Conservation (phyloP, 2,888 invertebrate genomes). For the Neoaliturus tenellus region DNA sequence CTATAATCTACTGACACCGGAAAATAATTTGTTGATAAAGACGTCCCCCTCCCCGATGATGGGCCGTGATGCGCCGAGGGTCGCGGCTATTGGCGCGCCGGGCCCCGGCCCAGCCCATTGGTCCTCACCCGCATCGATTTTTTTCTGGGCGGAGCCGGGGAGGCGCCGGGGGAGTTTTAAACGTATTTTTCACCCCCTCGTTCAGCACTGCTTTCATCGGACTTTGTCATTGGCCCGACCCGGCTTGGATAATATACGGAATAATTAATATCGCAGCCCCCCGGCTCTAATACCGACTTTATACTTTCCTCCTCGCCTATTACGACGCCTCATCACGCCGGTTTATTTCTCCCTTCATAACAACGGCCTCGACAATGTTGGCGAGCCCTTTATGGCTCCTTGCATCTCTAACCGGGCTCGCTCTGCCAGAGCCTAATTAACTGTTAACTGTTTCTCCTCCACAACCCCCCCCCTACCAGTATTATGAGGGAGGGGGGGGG, state of each 20-base stretch:
- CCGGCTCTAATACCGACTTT: background rate
- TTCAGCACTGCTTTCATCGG: slow-evolving; percentile 32
- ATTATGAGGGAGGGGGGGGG: too few species aligned
- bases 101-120: slow-evolving; percentile 20
- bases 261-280: slow-evolving; percentile 42
- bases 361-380: slow-evolving; percentile 19
- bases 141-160: slow-evolving; percentile 39
- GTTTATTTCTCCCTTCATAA: slow-evolving; percentile 44
- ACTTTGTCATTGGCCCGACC: slow-evolving; percentile 49
- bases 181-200: slow-evolving; percentile 52
- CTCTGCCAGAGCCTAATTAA: slow-evolving; percentile 23
- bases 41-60: slow-evolving; percentile 28
- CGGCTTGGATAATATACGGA: slow-evolving; percentile 48
- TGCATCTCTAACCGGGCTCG: slow-evolving; percentile 8
- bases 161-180: slow-evolving; percentile 52
- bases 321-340: slow-evolving; percentile 46
- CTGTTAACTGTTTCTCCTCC: slow-evolving; percentile 10
- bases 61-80: slow-evolving; percentile 26
- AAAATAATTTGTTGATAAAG: slow-evolving; percentile 31
- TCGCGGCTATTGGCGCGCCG: background rate
- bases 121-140: slow-evolving; percentile 44
- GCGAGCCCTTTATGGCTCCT: slow-evolving; percentile 29
- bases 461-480: background rate
- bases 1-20: slow-evolving; percentile 52
- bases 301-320: slow-evolving; percentile 26